These are phyloP conservation scores for Trissolcus japonicus DNA, from an alignment of 2,888 invertebrate genomes.

Conservation along the genomic window DNA sequence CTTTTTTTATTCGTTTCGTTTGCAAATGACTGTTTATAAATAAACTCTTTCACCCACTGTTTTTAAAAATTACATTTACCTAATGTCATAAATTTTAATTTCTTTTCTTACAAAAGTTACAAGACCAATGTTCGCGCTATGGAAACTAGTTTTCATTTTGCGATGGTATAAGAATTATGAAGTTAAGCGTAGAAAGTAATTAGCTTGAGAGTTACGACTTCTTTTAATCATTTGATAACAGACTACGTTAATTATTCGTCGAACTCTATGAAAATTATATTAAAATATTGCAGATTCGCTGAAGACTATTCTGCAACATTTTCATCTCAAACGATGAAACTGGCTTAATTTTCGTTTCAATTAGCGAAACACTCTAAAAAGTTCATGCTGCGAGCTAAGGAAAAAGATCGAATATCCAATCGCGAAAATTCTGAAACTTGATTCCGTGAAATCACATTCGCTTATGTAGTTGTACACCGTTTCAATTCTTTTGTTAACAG, in stretches of 20 bases:
- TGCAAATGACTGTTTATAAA: too few species aligned
- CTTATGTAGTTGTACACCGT: neutral
- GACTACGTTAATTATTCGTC: constrained; percentile 21
- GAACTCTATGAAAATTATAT: constrained; percentile 13
- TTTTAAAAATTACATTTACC: constrained; percentile 8
- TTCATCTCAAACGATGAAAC: too few species aligned
- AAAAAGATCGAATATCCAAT: constrained; percentile 4
- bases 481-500: constrained; percentile 14
- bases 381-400: neutral
- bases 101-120: constrained; percentile 27
- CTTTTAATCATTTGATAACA: constrained; percentile 25
- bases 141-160: constrained; percentile 15
- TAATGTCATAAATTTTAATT: constrained; percentile 36
- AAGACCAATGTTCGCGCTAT: constrained; percentile 23
- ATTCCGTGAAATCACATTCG: constrained; percentile 6
- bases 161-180: constrained; percentile 35
- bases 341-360: too few species aligned
- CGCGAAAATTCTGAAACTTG: neutral
- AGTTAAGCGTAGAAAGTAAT: constrained; percentile 33
- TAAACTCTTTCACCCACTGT: too few species aligned
- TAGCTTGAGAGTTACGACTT: constrained; percentile 37
- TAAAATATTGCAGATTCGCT: constrained; percentile 3
- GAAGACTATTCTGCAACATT: too few species aligned
- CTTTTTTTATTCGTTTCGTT: too few species aligned
- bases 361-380: too few species aligned